A percentile compares a stretch with the other conserved stretches of the same genome.
Evolutionary conservation across 35 echinoderm and acorn worm species (phyloP).

Genomic region (Eucidaris tribuloides): DNA sequence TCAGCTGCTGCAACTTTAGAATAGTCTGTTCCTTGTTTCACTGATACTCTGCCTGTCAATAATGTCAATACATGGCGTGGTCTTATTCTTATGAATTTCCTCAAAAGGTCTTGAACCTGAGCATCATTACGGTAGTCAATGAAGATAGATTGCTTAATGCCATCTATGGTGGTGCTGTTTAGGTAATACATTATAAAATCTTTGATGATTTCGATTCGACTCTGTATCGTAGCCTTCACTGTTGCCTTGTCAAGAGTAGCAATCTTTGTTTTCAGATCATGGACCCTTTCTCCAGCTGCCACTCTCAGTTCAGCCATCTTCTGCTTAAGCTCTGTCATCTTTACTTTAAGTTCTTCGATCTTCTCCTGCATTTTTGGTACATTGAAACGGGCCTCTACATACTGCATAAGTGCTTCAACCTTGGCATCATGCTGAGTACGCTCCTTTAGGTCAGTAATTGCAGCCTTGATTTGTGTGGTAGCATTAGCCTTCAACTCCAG

Average conservation of each 20-base stretch:
- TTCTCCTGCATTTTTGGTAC: conserved; percentile 47
- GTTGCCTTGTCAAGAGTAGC: conserved; percentile 12
- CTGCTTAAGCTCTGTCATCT: conserved; percentile 25
- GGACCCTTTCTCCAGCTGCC: not conserved
- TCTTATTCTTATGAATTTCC: not conserved
- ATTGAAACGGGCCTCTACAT: conserved; percentile 7
- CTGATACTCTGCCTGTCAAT: not conserved
- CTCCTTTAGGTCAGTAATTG: conserved; percentile 1
- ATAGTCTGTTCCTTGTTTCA: not conserved
- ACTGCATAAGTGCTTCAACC: not conserved
- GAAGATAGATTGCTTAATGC: not conserved
- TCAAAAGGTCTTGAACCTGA: conserved; percentile 6
- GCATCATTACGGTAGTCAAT: conserved; percentile 19
- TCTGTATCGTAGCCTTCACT: conserved; percentile 12
- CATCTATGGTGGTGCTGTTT: conserved; percentile 21
- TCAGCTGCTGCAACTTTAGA: conserved; percentile 43
- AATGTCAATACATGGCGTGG: conserved; percentile 24
- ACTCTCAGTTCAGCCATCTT: not conserved
- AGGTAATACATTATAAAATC: conserved; percentile 37
- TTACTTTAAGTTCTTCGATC: conserved; percentile 34
- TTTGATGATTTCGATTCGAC: not conserved
- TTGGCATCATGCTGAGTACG: not conserved
- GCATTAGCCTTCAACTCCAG: not conserved
- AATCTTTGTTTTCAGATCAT: conserved; percentile 17
- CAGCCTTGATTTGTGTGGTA: conserved; percentile 15